Evolutionary conservation across 2,797 vertebrate genomes (phyloP).

Genomic region (Myotis vivesi): DNA sequence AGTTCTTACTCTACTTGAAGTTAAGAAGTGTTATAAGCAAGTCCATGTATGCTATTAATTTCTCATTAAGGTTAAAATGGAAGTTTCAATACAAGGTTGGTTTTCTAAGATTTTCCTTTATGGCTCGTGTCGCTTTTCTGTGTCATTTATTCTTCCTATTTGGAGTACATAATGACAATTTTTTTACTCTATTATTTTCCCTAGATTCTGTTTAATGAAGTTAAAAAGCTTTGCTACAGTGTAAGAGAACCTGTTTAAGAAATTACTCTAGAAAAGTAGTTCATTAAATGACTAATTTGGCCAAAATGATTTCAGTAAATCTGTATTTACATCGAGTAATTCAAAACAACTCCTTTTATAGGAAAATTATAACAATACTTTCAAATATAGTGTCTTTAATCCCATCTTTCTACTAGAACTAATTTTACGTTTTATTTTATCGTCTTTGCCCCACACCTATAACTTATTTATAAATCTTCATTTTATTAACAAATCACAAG

Average conservation of each 20-base stretch:
- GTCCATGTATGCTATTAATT: not conserved
- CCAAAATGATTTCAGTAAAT: not conserved
- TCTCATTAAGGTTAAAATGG: constrained; percentile 6
- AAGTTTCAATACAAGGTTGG: not conserved
- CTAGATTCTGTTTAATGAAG: not conserved
- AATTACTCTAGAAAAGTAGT: not conserved
- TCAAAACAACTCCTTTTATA: not conserved
- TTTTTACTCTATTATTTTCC: not conserved
- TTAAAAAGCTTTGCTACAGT: not conserved
- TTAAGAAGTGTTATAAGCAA: not conserved
- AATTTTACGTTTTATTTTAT: not conserved
- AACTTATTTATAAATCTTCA: not conserved
- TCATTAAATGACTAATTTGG: not conserved
- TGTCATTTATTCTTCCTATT: not conserved
- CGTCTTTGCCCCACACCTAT: not conserved
- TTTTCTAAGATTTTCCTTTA: not conserved
- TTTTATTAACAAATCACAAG: not conserved
- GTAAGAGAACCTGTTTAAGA: not conserved
- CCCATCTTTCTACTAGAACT: not conserved
- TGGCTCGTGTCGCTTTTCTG: not conserved
- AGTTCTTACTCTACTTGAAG: not conserved
- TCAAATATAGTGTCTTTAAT: not conserved
- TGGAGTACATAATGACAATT: too few relatives aligned
- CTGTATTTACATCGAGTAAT: not conserved
- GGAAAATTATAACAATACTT: not conserved